These are phyloP conservation scores for Phalacrocorax carbo DNA, from an alignment of 2,113 vertebrate genomes.

Conservation along the genomic window DNA sequence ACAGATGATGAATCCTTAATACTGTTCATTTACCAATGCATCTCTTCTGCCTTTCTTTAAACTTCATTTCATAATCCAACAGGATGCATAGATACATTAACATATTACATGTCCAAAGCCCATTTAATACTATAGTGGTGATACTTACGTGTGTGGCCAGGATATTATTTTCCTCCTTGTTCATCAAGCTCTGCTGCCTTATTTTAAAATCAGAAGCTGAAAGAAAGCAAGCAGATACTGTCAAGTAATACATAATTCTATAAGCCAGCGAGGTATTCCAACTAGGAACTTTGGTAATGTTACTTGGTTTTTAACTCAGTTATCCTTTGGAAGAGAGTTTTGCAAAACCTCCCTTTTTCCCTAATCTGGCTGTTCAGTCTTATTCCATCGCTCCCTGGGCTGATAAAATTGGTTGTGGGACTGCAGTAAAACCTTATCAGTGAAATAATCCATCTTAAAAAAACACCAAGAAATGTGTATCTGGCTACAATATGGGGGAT, in stretches of 20 bases:
- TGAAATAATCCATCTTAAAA: background rate
- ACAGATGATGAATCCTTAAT: background rate
- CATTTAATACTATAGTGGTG: background rate
- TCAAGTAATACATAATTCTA: background rate
- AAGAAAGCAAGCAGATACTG: background rate
- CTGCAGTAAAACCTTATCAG: background rate
- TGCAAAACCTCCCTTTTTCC: background rate
- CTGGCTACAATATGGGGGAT: background rate
- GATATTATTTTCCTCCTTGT: background rate
- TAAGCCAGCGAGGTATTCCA: background rate
- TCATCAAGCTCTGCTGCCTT: background rate
- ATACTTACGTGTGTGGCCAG: background rate
- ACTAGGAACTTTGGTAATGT: background rate
- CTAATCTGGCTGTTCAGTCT: background rate
- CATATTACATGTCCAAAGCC: background rate
- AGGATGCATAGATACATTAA: background rate
- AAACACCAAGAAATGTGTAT: background rate
- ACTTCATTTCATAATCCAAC: background rate
- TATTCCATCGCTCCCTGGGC: background rate
- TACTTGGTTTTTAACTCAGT: background rate
- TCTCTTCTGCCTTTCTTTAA: background rate
- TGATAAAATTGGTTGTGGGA: background rate
- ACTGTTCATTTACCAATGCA: background rate
- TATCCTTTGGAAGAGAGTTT: background rate
- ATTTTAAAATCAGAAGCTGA: slow-evolving; percentile 14